phyloP scores from a whole-genome alignment of 1,140 invertebrate genomes.

The Maconellicoccus hirsutus region DNA sequence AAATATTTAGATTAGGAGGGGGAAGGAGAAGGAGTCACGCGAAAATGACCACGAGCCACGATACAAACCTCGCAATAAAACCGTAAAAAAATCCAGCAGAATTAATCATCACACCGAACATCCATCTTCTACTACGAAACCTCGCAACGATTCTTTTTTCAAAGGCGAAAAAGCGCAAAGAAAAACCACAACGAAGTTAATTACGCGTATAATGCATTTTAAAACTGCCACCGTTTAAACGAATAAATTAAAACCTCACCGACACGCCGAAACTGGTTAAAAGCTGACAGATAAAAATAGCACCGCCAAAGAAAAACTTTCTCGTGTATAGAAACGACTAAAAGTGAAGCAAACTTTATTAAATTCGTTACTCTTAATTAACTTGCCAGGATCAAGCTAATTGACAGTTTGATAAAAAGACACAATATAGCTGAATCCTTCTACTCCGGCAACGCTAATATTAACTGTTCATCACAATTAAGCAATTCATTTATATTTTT shows the following conservation, averaged over 20 bases:
- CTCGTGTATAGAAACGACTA: background rate
- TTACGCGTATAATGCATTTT: conserved; percentile 4
- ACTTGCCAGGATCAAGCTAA: background rate
- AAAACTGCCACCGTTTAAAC: background rate
- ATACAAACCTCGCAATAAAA: no score
- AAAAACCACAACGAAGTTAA: background rate
- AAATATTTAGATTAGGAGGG: no score
- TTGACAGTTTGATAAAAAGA: conserved; percentile 9
- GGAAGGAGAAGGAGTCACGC: no score
- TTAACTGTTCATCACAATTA: conserved; percentile 5
- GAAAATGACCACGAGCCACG: no score
- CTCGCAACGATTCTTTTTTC: no score
- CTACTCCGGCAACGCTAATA: background rate
- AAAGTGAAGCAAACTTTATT: background rate
- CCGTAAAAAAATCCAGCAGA: no score
- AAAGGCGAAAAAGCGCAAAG: no score
- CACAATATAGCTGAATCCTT: background rate
- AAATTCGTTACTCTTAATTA: conserved; percentile 9
- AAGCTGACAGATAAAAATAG: conserved; percentile 5
- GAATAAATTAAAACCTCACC: background rate
- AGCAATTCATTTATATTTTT: background rate
- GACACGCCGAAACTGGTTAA: conserved; percentile 1
- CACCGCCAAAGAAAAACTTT: background rate
- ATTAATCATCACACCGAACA: no score
- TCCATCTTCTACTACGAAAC: no score